Base-by-base conservation (phyloP, 2,888 invertebrate species). In the Drosophila cognata region DNA sequence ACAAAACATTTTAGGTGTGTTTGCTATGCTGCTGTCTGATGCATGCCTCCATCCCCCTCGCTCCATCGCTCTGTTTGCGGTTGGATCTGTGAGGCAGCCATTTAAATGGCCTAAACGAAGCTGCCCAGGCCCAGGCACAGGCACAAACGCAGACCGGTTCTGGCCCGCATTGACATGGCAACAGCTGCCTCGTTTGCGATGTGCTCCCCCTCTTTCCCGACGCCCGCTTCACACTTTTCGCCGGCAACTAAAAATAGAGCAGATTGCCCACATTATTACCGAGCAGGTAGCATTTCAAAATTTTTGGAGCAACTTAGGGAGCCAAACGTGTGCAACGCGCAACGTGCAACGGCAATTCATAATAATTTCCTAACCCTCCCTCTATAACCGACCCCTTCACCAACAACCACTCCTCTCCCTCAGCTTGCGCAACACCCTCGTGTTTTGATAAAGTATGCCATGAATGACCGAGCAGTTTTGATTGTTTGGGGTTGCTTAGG, bases 221-320 rank as follows among this genome's bases (percentile, higher is more conserved):
- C 6, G 0, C 21, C 2, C 0, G 3, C 33, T 35, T 1, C 52
- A 21, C 16, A 31, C 56, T 38, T 33, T 28, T 64, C 67, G 62
- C 59, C 75, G 69, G 59, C 64, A 69, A 75, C 83, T 82, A 87
- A 88, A 89, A 85, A 87, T 87, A 87, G 89, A 84, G 59, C 83
- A 88, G 85, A 87, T 87, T 87, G 89, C 89, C 86, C 88, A 88
- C 88, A 87, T 89, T 80, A 87, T 77, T 78, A 76, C 75, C 70
- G 53, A 29, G n/a, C 71, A 74, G 51, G 72, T 70, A 57, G 41
- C 57, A 29, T 38, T 55, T 55, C 36, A 25, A 25, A 31, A 52
- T 52, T 74, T 74, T 70, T 75, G 77, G 72, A 72, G 71, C 46
- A 46, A 57, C 56, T 63, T 56, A 65, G 68, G 56, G 68, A 36